Base-by-base conservation (phyloP, 1,140 invertebrate species). In the Panagrolaimus sp. region DNA sequence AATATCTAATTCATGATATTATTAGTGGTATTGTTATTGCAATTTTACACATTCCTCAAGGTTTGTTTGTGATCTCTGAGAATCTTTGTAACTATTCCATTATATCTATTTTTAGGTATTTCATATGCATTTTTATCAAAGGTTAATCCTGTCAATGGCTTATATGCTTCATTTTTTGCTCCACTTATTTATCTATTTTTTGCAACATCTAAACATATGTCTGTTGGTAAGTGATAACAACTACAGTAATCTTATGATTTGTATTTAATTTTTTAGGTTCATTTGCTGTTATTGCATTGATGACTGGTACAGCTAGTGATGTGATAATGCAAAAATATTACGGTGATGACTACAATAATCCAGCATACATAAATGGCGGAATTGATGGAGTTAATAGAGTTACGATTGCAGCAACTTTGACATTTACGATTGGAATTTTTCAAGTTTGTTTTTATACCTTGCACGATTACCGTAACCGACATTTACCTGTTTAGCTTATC, bases 401-500 rank as follows among this genome's bases (percentile, higher is more conserved):
- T n/a, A 28, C 52, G 4, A 58, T 58, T 8, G 28, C 52, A 4
- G 21, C 52, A 21, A 58, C 52, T 4, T 8, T 58, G 17, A 26
- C 21, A 12, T 58, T 58, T 28, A 58, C 52, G 4, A 58, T 58
- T 21, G 52, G 52, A 21, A 58, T 58, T 17, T 21, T 38, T 38
- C 32, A 38, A 38, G 32, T 38, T 38, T 38, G 32, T 38, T 38
- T 38, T 38, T 38, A 7, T 38, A 38, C 32, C n/a, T n/a, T n/a
- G 32, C 32, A 4, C 7, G 32, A 38, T 38, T 38, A 2, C 32
- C 7, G 32, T 38, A 4, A 38, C 32, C 2, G 7, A 38, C 7
- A 38, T 38, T 38, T 38, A 38, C 7, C 32, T 38, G n/a, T 21
- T 21, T 26, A 21, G 1, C 79, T 93, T 2, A 71, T 87, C 8